These are phyloP conservation scores for Epizoanthus stellaris DNA, from an alignment of 92 coral and sea anemone species.

Conservation along the genomic window DNA sequence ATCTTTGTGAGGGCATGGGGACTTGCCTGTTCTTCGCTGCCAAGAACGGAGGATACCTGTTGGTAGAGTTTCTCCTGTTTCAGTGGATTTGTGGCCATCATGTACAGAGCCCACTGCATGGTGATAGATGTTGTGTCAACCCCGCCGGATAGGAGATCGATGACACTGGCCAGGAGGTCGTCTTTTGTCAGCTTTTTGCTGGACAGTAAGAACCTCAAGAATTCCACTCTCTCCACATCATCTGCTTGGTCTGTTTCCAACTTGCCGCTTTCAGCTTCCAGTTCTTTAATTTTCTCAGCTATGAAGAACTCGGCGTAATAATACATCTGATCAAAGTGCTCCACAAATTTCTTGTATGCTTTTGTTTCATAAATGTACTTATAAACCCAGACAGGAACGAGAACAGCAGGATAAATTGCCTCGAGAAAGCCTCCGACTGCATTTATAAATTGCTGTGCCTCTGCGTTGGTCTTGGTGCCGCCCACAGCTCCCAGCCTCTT, in stretches of 20 bases:
- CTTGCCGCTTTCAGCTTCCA: conserved; percentile 11
- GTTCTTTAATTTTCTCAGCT: conserved; percentile 51
- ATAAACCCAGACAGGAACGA: conserved; percentile 65
- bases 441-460: conserved; percentile 59
- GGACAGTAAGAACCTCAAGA: conserved; percentile 66
- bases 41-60: conserved; percentile 64
- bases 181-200: conserved; percentile 68
- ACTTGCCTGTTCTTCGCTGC: conserved; percentile 42
- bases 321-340: conserved; percentile 58
- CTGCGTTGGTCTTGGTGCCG: conserved; percentile 36
- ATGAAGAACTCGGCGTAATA: conserved; percentile 61
- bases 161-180: conserved; percentile 67
- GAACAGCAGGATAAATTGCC: conserved; percentile 10
- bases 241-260: neutral
- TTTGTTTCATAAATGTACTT: conserved; percentile 64
- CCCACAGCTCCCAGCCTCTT: conserved; percentile 71
- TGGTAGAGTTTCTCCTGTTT: conserved; percentile 70
- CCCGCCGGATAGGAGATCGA: conserved; percentile 78
- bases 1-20: conserved; percentile 52
- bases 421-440: conserved; percentile 42
- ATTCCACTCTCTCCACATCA: conserved; percentile 50
- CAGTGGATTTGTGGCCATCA: conserved; percentile 74
- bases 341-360: conserved; percentile 60
- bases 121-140: conserved; percentile 85
- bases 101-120: conserved; percentile 80